Evolutionary conservation across 2,113 vertebrate genomes (phyloP).

Genomic region (Stigmatopora nigra): DNA sequence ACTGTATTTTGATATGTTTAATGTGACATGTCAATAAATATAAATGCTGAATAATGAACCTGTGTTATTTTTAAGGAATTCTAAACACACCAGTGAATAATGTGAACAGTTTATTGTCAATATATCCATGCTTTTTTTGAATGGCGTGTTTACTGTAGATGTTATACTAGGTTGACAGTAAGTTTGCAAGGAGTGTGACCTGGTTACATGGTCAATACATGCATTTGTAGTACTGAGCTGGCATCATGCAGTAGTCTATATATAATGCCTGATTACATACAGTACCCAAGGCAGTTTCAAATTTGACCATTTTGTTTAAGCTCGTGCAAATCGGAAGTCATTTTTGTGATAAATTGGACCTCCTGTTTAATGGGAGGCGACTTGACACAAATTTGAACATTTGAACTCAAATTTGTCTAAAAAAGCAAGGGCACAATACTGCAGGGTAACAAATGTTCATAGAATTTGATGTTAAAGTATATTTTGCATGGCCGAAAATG

Average conservation of each 20-base stretch:
- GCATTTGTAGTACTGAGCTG: slow-evolving; percentile 78
- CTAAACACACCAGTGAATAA: slow-evolving; percentile 36
- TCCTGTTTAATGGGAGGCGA: neutral
- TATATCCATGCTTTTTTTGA: slow-evolving; percentile 66
- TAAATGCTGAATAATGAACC: neutral
- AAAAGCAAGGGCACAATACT: neutral
- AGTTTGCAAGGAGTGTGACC: slow-evolving; percentile 60
- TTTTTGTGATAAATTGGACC: neutral
- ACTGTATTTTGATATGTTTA: slow-evolving; percentile 59
- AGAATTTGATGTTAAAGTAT: neutral
- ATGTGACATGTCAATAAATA: slow-evolving; percentile 36
- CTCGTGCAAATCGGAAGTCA: neutral
- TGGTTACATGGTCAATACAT: slow-evolving; percentile 79
- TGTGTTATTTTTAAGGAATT: neutral
- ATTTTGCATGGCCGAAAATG: neutral
- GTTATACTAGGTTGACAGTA: slow-evolving; percentile 75
- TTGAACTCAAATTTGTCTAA: neutral
- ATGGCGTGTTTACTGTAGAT: slow-evolving; percentile 47
- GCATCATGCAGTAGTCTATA: slow-evolving; percentile 78
- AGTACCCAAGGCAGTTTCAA: slow-evolving; percentile 62
- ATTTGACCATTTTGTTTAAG: neutral
- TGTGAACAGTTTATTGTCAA: slow-evolving; percentile 91
- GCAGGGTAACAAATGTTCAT: neutral
- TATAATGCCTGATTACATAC: slow-evolving; percentile 37
- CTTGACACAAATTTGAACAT: neutral